A percentile compares a stretch with the other conserved stretches of the same genome.
Conservation (phyloP, 2,113 vertebrate species). For the Serinus canaria region DNA sequence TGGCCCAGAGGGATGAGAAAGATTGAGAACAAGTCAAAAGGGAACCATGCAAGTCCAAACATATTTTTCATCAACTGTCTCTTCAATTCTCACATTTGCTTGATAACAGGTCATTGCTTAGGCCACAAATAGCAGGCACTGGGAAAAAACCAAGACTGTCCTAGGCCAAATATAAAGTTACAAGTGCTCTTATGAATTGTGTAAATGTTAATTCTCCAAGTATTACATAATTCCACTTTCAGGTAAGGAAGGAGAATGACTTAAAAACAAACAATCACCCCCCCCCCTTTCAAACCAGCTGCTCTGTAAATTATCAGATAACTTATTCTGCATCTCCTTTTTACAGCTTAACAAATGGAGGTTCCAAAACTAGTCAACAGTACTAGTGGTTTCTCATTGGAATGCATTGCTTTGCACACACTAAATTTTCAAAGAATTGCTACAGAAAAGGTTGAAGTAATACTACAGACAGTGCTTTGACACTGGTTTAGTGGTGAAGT, state of each 20-base stretch:
- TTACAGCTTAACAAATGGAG: background rate
- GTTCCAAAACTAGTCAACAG: background rate
- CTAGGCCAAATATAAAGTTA: background rate
- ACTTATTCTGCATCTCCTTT: background rate
- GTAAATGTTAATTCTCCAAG: background rate
- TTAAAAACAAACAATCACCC: background rate
- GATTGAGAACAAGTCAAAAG: background rate
- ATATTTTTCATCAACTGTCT: background rate
- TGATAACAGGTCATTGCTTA: background rate
- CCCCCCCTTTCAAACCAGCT: background rate
- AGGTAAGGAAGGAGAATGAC: background rate
- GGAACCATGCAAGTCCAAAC: background rate
- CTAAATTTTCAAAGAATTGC: background rate
- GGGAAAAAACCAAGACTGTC: background rate
- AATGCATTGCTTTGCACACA: background rate
- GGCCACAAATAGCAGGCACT: background rate
- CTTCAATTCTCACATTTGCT: background rate
- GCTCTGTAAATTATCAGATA: background rate
- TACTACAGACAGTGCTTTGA: background rate
- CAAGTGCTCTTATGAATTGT: background rate
- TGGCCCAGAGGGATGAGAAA: background rate
- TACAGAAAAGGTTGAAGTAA: background rate
- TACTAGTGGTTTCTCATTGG: background rate
- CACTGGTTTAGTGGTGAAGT: background rate
- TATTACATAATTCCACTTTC: background rate